These are phyloP conservation scores for Brachyopa scutellaris DNA, from an alignment of 2,888 invertebrate genomes.

Conservation along the genomic window DNA sequence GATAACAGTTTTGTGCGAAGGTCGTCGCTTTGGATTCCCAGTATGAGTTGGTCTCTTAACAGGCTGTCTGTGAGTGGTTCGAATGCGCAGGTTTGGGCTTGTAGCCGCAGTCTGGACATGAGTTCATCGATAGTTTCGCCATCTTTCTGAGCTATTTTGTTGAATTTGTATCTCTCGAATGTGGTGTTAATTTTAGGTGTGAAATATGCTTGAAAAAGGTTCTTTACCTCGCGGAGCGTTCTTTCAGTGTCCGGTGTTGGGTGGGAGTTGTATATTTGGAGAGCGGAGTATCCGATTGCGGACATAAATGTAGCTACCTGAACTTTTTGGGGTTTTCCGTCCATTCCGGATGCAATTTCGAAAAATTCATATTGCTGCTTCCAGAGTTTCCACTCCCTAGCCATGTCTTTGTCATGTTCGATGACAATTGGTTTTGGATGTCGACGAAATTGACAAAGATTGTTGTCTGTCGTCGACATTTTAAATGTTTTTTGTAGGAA, in stretches of 20 bases:
- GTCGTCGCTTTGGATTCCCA: too few relatives aligned
- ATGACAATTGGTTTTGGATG: constrained; percentile 8
- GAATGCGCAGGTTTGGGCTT: constrained; percentile 14
- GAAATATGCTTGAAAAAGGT: constrained; percentile 13
- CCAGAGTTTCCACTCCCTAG: too few relatives aligned
- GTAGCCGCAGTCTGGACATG: background rate
- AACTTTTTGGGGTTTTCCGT: constrained; percentile 9
- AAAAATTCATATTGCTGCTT: too few relatives aligned
- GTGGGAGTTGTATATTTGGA: constrained; percentile 27
- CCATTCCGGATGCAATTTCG: constrained; percentile 14
- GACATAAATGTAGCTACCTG: too few relatives aligned
- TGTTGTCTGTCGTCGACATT: too few relatives aligned
- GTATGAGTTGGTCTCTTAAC: too few relatives aligned
- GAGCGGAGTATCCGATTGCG: too few relatives aligned
- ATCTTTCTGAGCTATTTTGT: constrained; percentile 20
- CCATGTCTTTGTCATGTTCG: constrained; percentile 20
- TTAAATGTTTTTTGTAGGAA: too few relatives aligned
- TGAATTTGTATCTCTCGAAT: constrained; percentile 30
- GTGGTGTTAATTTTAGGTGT: constrained; percentile 24
- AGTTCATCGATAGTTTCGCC: too few relatives aligned
- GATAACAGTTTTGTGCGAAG: constrained; percentile 26
- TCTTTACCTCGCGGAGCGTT: too few relatives aligned
- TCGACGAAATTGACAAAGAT: too few relatives aligned
- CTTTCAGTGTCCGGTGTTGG: constrained; percentile 1
- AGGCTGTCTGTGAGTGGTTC: constrained; percentile 16